Percentiles rank a stretch among this genome's conserved stretches.
phyloP scores from a whole-genome alignment of 2,113 vertebrate species.

The Balaeniceps rex region DNA sequence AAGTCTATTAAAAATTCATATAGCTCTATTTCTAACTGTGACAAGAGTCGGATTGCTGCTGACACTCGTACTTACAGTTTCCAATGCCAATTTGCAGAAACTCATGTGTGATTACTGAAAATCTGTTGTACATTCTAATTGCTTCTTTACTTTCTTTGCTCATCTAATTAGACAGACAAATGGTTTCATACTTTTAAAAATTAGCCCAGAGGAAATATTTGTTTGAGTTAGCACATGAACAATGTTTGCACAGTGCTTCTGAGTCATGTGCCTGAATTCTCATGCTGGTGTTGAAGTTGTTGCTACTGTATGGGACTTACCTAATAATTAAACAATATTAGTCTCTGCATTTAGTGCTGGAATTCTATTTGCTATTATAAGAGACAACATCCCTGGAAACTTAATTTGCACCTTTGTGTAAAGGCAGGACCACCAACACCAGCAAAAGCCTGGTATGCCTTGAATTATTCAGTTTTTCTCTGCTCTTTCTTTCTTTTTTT shows the following conservation, averaged over 20 bases:
- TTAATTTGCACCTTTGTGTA: neutral
- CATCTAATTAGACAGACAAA: conserved; percentile 5
- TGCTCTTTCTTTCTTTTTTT: neutral
- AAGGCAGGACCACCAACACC: neutral
- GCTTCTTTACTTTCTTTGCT: neutral
- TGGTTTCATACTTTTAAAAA: neutral
- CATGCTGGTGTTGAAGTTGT: neutral
- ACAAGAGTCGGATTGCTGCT: neutral
- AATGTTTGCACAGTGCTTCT: neutral
- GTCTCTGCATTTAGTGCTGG: neutral
- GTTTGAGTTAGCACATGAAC: neutral
- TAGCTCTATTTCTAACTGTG: neutral
- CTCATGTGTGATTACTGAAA: neutral
- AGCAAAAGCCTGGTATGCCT: neutral
- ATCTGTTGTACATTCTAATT: neutral
- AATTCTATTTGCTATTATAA: neutral
- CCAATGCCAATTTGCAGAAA: neutral
- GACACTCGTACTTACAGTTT: neutral
- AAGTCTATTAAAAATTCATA: neutral
- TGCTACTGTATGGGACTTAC: neutral
- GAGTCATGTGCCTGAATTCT: neutral
- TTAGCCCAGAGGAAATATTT: neutral
- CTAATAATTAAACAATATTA: neutral
- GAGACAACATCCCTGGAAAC: neutral
- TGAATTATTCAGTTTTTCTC: neutral